These are phyloP conservation scores for Rhabdomys pumilio DNA, from an alignment of 2,797 vertebrate species.

Conservation along the genomic window DNA sequence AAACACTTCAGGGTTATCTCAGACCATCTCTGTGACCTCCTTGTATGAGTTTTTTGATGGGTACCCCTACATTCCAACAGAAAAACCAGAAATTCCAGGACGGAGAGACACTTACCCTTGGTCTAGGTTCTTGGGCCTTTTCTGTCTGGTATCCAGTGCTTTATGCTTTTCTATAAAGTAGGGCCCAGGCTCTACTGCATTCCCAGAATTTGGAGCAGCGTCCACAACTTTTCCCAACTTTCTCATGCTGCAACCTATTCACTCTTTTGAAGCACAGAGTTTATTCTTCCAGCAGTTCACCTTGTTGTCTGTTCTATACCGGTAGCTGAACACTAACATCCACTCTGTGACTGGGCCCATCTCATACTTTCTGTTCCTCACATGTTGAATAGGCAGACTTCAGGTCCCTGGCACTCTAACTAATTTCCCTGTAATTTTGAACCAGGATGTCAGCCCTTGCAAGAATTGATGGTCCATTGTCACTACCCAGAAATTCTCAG, in stretches of 20 bases:
- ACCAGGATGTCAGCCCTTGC: not conserved
- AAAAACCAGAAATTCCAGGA: not conserved
- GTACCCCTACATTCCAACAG: no score
- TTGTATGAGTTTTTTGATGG: not conserved
- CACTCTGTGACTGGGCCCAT: not conserved
- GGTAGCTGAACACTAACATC: no score
- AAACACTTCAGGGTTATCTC: not conserved
- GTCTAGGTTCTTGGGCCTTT: not conserved
- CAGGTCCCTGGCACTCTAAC: not conserved
- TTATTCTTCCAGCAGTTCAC: not conserved
- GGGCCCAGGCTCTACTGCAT: not conserved
- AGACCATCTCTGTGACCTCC: not conserved
- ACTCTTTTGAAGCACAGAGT: not conserved
- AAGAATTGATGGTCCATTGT: constrained; percentile 9
- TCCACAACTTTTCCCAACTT: not conserved
- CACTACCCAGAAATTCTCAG: constrained; percentile 50
- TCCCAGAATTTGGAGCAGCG: not conserved
- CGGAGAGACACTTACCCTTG: not conserved
- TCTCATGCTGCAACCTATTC: not conserved
- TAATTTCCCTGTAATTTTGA: not conserved
- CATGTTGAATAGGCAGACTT: not conserved
- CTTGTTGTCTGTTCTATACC: not conserved
- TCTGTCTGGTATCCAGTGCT: not conserved
- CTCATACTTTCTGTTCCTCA: not conserved
- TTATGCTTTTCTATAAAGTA: not conserved